phyloP scores from a whole-genome alignment of 2,113 vertebrate species.

The Alectura lathami region DNA sequence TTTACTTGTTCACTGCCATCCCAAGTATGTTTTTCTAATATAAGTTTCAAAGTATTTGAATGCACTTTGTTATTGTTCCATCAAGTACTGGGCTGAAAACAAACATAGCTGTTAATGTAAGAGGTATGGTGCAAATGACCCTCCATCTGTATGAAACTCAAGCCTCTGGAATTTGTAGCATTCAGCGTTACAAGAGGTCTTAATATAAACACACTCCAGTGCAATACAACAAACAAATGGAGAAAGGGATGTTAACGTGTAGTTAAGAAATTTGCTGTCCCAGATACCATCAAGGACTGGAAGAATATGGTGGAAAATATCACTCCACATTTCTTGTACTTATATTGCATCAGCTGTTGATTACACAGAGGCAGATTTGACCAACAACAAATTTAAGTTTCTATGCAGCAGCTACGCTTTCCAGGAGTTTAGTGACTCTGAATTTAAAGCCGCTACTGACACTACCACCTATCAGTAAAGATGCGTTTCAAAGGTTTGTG shows the following conservation, averaged over 20 bases:
- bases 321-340: not conserved
- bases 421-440: not conserved
- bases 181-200: not conserved
- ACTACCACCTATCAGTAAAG: not conserved
- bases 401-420: not conserved
- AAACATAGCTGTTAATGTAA: too few species aligned
- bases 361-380: not conserved
- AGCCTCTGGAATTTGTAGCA: not conserved
- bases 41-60: too few species aligned
- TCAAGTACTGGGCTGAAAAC: too few species aligned
- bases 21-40: too few species aligned
- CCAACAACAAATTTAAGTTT: not conserved
- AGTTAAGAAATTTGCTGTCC: not conserved
- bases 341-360: not conserved
- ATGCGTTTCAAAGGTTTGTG: not conserved
- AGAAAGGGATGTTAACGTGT: not conserved
- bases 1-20: too few species aligned
- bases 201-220: not conserved
- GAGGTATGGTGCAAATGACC: too few species aligned
- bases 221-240: not conserved
- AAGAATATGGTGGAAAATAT: not conserved
- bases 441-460: not conserved
- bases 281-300: not conserved
- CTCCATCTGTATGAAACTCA: too few species aligned
- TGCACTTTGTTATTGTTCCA: too few species aligned